Evolutionary conservation across 2,113 vertebrate species (phyloP), one percentile per base, ranked within the genome.

Genomic region (Ceyx margarethae): DNA sequence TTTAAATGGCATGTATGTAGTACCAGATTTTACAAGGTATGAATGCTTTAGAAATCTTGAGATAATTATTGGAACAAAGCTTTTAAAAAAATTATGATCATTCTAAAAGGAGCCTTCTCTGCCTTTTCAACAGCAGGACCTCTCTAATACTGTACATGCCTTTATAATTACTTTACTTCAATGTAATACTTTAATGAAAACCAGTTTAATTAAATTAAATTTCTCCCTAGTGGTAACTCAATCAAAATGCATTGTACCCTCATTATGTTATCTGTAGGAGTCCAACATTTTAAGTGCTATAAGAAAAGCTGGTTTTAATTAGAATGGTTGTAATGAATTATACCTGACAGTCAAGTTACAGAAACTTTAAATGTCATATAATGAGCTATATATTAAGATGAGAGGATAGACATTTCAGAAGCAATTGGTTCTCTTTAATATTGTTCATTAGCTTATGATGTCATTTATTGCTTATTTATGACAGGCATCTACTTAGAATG

Each of bases 121-220:
- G 74, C 57, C 67, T 94, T 94, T 94, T 80, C 93, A 97, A 95
- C 93, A 97, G 97, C 72, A 88, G 83, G 92, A 87, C 90, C 94
- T 96, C 90, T 92, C 78, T 91, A 90, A 93, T 97, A 96, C 86
- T 95, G 91, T 94, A 97, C 89, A 66, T 93, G 87, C 82, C 94
- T 95, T 96, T 96, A 96, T 97, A 97, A 98, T 97, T 97, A 98
- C 96, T 97, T 97, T 92, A 96, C 76, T 97, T 97, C 91, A 96
- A 90, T 96, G 94, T 93, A 97, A 97, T 98, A 97, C 95, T 97
- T 97, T 97, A 98, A 97, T 98, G 97, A 98, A 98, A 95, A 97
- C 79, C 91, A 96, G 91, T 97, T 97, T 97, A 98, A 98, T 98
- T 98, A 98, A 97, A 98, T 98, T 97, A 98, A 97, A 97, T 97